These are phyloP conservation scores for Invenusta paracnida DNA, from an alignment of 2,888 invertebrate species.

Conservation along the genomic window DNA sequence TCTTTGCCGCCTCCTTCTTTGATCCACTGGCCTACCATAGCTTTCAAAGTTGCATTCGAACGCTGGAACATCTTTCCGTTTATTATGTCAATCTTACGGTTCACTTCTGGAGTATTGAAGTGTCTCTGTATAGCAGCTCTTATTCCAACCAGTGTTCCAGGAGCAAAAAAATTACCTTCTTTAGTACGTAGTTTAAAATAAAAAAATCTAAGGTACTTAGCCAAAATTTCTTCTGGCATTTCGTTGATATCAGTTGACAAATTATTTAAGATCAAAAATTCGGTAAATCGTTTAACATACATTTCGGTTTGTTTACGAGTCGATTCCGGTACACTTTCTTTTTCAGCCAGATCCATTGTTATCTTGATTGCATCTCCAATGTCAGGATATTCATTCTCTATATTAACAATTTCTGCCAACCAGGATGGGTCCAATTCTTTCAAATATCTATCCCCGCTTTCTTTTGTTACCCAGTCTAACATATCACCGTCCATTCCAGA, in stretches of 20 bases:
- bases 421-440: neutral
- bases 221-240: neutral
- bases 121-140: neutral
- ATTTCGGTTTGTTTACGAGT: no score
- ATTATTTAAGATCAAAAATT: neutral
- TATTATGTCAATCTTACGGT: neutral
- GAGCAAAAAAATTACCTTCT: neutral
- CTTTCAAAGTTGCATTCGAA: neutral
- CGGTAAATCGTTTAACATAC: neutral
- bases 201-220: neutral
- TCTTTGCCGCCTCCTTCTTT: no score
- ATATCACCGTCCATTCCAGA: neutral
- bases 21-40: neutral
- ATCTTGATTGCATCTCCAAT: neutral
- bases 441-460: constrained; percentile 18
- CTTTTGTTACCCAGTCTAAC: constrained; percentile 6
- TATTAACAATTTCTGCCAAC: neutral
- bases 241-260: neutral
- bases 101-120: neutral
- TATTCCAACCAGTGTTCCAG: neutral
- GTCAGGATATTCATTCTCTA: neutral
- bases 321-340: neutral
- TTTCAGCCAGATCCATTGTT: neutral
- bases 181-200: neutral
- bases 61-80: neutral